These are phyloP conservation scores for Neoaliturus tenellus DNA, from an alignment of 2,888 invertebrate genomes.

Conservation along the genomic window DNA sequence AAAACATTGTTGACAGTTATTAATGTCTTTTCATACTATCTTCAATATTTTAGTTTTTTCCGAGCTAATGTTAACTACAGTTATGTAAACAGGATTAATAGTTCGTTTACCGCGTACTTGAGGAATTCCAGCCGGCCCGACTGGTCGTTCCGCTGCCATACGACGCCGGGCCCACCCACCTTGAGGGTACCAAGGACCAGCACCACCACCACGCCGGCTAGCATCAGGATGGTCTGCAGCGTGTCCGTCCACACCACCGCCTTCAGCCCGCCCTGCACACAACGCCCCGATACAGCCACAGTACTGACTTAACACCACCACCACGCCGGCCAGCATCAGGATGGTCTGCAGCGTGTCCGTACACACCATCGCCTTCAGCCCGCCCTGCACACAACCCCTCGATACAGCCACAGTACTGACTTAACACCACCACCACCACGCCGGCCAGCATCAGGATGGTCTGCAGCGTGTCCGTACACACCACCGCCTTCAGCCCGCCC, in stretches of 20 bases:
- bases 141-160: slow-evolving; percentile 77
- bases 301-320: slow-evolving; percentile 77
- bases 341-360: slow-evolving; percentile 86
- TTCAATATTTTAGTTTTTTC: no score
- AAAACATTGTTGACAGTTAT: no score
- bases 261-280: slow-evolving; percentile 82
- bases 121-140: slow-evolving; percentile 83
- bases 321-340: slow-evolving; percentile 84
- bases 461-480: no score
- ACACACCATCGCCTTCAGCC: slow-evolving; percentile 88
- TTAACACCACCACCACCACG: slow-evolving; percentile 88
- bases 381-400: no score
- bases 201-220: slow-evolving; percentile 81
- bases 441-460: slow-evolving; percentile 84
- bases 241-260: slow-evolving; percentile 91
- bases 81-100: no score
- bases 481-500: slow-evolving; percentile 81
- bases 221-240: slow-evolving; percentile 84
- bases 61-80: no score
- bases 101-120: slow-evolving; percentile 76
- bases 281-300: neutral
- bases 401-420: no score
- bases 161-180: slow-evolving; percentile 79
- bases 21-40: no score
- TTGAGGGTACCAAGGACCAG: slow-evolving; percentile 80